These are phyloP conservation scores for Ceriagrion tenellum DNA, from an alignment of 2,888 invertebrate species.

Conservation along the genomic window DNA sequence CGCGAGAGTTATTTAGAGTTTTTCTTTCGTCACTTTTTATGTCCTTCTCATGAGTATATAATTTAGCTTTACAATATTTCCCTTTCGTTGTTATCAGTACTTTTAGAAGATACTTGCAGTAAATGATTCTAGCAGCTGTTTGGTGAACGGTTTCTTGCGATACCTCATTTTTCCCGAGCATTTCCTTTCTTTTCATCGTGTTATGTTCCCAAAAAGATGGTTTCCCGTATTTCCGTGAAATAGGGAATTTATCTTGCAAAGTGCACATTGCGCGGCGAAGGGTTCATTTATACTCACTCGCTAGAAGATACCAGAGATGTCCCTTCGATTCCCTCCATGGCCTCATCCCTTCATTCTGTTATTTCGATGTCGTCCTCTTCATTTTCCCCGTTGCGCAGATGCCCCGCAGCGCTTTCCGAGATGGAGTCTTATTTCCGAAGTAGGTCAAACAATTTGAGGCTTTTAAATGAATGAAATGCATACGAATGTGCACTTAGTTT, in stretches of 20 bases:
- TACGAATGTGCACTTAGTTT: not conserved
- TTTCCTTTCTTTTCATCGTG: too few relatives aligned
- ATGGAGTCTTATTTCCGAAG: not conserved
- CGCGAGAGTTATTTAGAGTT: too few relatives aligned
- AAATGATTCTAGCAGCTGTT: too few relatives aligned
- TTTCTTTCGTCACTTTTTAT: too few relatives aligned
- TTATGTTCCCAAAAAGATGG: too few relatives aligned
- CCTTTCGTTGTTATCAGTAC: too few relatives aligned
- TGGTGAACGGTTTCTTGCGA: too few relatives aligned
- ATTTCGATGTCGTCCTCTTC: not conserved
- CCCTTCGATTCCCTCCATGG: not conserved
- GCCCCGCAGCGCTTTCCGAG: not conserved
- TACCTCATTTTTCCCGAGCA: too few relatives aligned
- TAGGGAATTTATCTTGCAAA: not conserved
- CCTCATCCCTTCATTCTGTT: not conserved
- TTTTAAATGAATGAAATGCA: not conserved
- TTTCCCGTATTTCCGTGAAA: too few relatives aligned
- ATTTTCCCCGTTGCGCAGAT: not conserved
- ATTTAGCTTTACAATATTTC: too few relatives aligned
- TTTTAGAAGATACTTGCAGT: too few relatives aligned
- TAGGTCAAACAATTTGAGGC: constrained; percentile 36
- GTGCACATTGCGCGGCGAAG: not conserved
- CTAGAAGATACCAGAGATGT: not conserved
- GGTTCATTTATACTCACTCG: not conserved
- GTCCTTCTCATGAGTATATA: too few relatives aligned